phyloP scores from a whole-genome alignment of 2,888 invertebrate species.

The Altica lythri region DNA sequence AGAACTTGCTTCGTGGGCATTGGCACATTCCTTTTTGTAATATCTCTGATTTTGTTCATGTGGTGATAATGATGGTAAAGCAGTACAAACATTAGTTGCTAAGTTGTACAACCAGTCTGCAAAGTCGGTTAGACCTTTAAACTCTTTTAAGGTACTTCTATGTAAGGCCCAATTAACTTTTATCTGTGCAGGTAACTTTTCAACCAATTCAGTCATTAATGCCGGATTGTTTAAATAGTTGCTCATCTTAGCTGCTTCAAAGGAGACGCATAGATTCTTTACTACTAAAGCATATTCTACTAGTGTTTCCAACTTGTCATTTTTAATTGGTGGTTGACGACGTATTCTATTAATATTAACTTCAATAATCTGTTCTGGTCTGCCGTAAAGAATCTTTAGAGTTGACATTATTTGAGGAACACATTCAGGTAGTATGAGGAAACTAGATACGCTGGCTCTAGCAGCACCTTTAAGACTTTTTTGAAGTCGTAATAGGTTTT shows the following conservation, averaged over 20 bases:
- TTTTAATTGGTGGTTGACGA: slow-evolving; percentile 17
- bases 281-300: slow-evolving; percentile 23
- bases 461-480: too few species aligned
- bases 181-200: slow-evolving; percentile 11
- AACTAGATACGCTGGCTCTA: too few species aligned
- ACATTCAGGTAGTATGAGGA: too few species aligned
- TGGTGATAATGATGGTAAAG: not conserved
- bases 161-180: slow-evolving; percentile 21
- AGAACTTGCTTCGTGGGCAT: not conserved
- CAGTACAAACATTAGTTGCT: slow-evolving; percentile 10
- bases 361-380: slow-evolving; percentile 26
- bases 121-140: slow-evolving; percentile 8
- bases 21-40: not conserved
- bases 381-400: slow-evolving; percentile 16
- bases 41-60: not conserved
- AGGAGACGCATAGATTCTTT: slow-evolving; percentile 15
- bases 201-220: slow-evolving; percentile 13
- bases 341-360: slow-evolving; percentile 18
- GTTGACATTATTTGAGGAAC: too few species aligned
- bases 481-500: too few species aligned
- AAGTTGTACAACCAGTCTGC: slow-evolving; percentile 12
- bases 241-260: slow-evolving; percentile 3
- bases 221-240: slow-evolving; percentile 13
- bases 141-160: slow-evolving; percentile 8
- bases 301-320: slow-evolving; percentile 15